A percentile compares a stretch with the other conserved stretches of the same genome.
Conservation (phyloP, 2,888 invertebrate genomes). For the Nymphalis c-album region DNA sequence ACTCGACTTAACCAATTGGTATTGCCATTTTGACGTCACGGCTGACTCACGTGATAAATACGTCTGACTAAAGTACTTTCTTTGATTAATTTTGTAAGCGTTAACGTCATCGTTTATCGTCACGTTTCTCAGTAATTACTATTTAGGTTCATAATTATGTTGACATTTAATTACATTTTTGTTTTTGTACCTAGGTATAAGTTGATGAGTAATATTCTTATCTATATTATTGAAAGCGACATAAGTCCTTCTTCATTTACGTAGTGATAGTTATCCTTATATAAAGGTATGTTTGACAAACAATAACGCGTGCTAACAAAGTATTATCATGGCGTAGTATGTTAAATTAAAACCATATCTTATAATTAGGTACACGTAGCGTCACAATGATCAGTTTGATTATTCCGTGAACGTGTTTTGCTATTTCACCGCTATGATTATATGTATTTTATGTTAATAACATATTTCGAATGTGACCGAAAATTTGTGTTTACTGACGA, state of each 20-base stretch:
- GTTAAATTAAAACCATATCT: neutral
- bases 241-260: conserved; percentile 1
- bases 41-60: conserved; percentile 23
- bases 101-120: conserved; percentile 11
- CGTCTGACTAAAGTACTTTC: conserved; percentile 21
- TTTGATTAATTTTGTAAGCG: conserved; percentile 5
- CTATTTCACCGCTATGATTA: conserved; percentile 18
- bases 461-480: conserved; percentile 14
- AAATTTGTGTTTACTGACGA: conserved; percentile 9
- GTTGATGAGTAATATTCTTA: neutral
- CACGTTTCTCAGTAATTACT: neutral
- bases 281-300: too few species aligned
- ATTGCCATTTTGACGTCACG: conserved; percentile 33
- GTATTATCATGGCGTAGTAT: too few species aligned
- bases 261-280: too few species aligned
- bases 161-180: neutral
- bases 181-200: neutral
- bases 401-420: neutral
- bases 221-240: neutral
- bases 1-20: conserved; percentile 10
- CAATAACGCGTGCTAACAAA: too few species aligned
- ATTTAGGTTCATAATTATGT: neutral
- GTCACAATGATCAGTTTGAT: neutral
- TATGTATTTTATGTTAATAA: conserved; percentile 22
- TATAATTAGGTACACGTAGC: neutral